Conservation (phyloP, 1,140 invertebrate genomes). For the Dendroctonus ponderosae region DNA sequence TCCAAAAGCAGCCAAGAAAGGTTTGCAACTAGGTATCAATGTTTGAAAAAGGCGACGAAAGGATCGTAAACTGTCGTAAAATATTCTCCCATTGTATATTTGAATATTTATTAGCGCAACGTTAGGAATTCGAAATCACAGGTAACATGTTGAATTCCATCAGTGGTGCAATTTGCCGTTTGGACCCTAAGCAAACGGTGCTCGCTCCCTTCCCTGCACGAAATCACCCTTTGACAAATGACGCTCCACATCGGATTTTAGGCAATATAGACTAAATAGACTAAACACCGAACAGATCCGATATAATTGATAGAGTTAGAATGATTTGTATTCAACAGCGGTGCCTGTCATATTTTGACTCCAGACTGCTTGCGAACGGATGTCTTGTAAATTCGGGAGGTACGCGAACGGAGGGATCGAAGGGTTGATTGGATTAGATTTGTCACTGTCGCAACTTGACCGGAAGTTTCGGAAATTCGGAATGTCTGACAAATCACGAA, state of each 20-base stretch:
- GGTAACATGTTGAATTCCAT: too few species aligned
- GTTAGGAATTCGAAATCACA: too few species aligned
- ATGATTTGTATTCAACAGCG: conserved; percentile 34
- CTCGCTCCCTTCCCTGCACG: background rate
- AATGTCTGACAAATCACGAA: conserved; percentile 13
- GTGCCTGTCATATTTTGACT: conserved; percentile 28
- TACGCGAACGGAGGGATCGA: conserved; percentile 12
- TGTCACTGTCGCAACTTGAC: conserved; percentile 31
- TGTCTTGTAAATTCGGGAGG: conserved; percentile 31
- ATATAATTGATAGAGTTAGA: conserved; percentile 32
- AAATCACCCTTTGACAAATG: conserved; percentile 24
- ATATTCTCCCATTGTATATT: too few species aligned
- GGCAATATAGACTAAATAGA: conserved; percentile 24
- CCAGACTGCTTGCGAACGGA: conserved; percentile 27
- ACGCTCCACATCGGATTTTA: conserved; percentile 18
- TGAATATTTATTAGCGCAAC: too few species aligned
- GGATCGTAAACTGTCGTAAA: too few species aligned
- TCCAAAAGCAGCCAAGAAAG: too few species aligned
- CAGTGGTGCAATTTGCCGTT: background rate
- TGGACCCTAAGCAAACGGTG: background rate
- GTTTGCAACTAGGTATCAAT: too few species aligned
- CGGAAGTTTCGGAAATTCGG: conserved; percentile 28
- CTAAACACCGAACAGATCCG: conserved; percentile 25
- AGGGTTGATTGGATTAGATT: conserved; percentile 32
- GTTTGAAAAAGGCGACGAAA: too few species aligned